A percentile compares a stretch with the other conserved stretches of the same genome.
Conservation (phyloP, 2,113 vertebrate genomes). For the Atherinomorus stipes region DNA sequence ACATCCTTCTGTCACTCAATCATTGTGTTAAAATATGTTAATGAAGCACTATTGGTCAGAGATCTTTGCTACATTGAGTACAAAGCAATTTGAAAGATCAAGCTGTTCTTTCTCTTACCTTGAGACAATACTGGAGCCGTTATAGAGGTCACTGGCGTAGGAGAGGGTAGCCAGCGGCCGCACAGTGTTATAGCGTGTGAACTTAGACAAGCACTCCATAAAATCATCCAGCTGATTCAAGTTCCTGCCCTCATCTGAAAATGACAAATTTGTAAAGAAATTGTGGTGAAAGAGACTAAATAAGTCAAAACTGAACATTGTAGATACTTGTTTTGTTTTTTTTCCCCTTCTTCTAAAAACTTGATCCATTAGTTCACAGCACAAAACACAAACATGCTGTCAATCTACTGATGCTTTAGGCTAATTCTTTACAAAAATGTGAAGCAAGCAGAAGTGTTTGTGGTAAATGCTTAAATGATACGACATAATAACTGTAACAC, state of each 20-base stretch:
- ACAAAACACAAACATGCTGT: too few species aligned
- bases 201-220: conserved; percentile 98
- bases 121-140: conserved; percentile 98
- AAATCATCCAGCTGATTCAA: conserved; percentile 98
- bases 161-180: conserved; percentile 95
- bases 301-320: neutral
- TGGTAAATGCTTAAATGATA: too few species aligned
- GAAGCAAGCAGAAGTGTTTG: too few species aligned
- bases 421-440: neutral
- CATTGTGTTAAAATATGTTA: too few species aligned
- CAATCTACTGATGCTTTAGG: too few species aligned
- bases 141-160: conserved; percentile 98
- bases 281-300: neutral
- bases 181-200: conserved; percentile 97
- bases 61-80: neutral
- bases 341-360: neutral
- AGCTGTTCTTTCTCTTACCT: conserved; percentile 81
- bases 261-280: neutral
- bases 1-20: neutral
- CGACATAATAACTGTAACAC: too few species aligned
- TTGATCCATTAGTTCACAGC: neutral
- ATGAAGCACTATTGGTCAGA: too few species aligned
- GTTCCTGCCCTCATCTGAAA: conserved; percentile 93
- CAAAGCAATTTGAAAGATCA: neutral
- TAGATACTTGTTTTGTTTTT: neutral